Evolutionary conservation across 92 coral and sea anemone genomes (phyloP).

Genomic region (Siderastrea siderea): DNA sequence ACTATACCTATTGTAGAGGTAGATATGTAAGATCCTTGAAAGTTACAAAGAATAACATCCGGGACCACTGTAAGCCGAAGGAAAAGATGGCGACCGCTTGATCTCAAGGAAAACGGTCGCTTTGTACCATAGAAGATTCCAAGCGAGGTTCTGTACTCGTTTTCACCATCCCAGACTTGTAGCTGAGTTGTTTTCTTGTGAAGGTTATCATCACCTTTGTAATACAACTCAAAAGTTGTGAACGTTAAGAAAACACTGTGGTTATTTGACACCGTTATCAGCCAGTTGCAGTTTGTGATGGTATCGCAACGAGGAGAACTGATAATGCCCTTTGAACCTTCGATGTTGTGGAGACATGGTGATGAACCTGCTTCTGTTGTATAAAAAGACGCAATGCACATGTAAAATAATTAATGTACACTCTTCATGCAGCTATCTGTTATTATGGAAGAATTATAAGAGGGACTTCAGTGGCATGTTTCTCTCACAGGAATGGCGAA

Average conservation of each 20-base stretch:
- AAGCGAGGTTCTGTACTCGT: neutral
- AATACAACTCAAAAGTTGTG: neutral
- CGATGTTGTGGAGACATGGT: neutral
- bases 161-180: neutral
- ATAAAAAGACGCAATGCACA: neutral
- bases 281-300: constrained; percentile 1
- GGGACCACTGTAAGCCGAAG: neutral
- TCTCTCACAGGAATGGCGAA: too few species aligned
- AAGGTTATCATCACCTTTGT: neutral
- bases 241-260: neutral
- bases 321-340: neutral
- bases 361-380: neutral
- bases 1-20: neutral
- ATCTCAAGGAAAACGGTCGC: neutral
- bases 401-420: too few species aligned
- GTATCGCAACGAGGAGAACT: neutral
- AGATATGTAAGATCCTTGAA: neutral
- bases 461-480: too few species aligned
- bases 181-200: neutral
- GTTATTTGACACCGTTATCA: neutral
- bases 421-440: too few species aligned
- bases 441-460: too few species aligned
- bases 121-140: constrained; percentile 11
- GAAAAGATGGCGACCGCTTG: neutral
- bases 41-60: neutral